These are phyloP conservation scores for Muscina levida DNA, from an alignment of 2,888 invertebrate species.

Conservation along the genomic window DNA sequence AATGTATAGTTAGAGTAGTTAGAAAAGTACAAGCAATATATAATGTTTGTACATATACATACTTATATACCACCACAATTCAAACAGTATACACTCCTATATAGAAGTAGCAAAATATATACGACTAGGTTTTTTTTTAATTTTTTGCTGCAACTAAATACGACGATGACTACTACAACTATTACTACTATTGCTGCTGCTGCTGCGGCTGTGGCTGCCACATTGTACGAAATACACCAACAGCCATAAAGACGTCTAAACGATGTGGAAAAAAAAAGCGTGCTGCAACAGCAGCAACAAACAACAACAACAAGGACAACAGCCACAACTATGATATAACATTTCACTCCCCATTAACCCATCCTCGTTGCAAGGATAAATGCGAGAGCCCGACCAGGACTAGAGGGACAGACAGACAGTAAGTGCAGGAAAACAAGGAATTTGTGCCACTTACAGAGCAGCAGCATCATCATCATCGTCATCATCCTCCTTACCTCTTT, in stretches of 20 bases:
- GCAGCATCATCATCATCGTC: conserved; percentile 43
- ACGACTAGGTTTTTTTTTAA: neutral
- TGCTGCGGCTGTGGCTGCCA: too few species aligned
- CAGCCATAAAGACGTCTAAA: conserved; percentile 66
- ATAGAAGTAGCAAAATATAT: neutral
- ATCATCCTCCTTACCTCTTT: too few species aligned
- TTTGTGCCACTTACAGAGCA: conserved; percentile 56
- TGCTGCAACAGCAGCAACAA: conserved; percentile 10
- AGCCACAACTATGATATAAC: neutral
- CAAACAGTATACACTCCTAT: neutral
- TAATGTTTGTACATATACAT: neutral
- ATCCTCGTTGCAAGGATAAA: neutral
- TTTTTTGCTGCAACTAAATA: too few species aligned
- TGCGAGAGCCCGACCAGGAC: conserved; percentile 15
- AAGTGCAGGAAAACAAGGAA: conserved; percentile 49
- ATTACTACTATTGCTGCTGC: neutral
- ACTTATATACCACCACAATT: neutral
- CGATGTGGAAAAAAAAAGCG: conserved; percentile 42
- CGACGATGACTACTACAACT: conserved; percentile 17
- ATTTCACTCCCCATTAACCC: neutral
- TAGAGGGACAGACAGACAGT: neutral
- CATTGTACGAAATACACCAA: neutral
- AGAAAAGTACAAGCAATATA: too few species aligned
- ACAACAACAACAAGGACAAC: neutral
- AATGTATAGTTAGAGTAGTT: neutral